phyloP scores from a whole-genome alignment of 1,140 invertebrate species.

The Marisa cornuarietis region DNA sequence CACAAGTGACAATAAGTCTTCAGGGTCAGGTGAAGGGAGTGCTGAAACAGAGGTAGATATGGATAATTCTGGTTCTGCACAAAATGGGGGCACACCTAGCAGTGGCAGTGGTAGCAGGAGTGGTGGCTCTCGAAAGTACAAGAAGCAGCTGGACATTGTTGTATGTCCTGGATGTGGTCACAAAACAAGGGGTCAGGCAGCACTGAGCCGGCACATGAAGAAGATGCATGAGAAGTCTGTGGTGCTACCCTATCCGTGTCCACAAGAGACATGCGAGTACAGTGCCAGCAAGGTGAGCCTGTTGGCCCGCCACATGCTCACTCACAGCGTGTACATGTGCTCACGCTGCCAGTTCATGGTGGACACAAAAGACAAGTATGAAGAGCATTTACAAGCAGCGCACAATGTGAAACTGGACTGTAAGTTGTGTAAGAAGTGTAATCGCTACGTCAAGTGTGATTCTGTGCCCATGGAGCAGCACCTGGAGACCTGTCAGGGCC shows the following conservation, averaged over 20 bases:
- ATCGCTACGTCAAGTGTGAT: conserved; percentile 51
- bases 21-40: conserved; percentile 13
- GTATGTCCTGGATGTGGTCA: conserved; percentile 34
- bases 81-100: conserved; percentile 28
- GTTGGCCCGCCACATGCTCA: conserved; percentile 48
- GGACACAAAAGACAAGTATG: conserved; percentile 41
- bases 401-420: conserved; percentile 48
- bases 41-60: conserved; percentile 25
- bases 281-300: conserved; percentile 45
- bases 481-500: conserved; percentile 50
- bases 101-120: conserved; percentile 6
- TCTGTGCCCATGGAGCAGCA: conserved; percentile 53
- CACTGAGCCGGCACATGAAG: conserved; percentile 40
- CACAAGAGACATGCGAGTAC: conserved; percentile 46
- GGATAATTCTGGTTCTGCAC: conserved; percentile 11
- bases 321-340: conserved; percentile 52
- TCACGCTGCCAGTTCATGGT: conserved; percentile 50
- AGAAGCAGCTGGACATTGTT: conserved; percentile 33
- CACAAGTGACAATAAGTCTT: conserved; percentile 4
- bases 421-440: conserved; percentile 58
- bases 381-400: conserved; percentile 42
- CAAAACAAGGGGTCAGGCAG: conserved; percentile 31
- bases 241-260: conserved; percentile 42
- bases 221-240: conserved; percentile 32
- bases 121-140: conserved; percentile 21